Evolutionary conservation across 2,888 invertebrate genomes (phyloP).

Genomic region (Pammene fasciana): DNA sequence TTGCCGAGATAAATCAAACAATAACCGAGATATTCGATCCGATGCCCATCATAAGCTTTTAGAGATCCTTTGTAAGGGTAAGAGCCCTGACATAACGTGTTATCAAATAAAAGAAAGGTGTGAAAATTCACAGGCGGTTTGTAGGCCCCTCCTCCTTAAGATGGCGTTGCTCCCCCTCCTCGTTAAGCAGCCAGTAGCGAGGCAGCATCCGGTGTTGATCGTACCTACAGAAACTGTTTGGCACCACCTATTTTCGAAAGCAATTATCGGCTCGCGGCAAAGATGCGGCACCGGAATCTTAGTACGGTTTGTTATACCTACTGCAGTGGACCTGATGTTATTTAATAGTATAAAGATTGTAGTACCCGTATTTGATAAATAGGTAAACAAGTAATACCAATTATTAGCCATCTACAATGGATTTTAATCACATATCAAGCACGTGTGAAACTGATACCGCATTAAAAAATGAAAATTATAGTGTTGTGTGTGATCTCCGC

Average conservation of each 20-base stretch:
- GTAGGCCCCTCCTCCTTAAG: constrained; percentile 75
- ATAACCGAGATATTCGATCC: constrained; percentile 76
- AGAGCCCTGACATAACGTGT: constrained; percentile 80
- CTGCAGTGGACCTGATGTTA: constrained; percentile 9
- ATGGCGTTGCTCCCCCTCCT: constrained; percentile 78
- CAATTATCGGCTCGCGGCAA: constrained; percentile 72
- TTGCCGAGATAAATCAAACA: constrained; percentile 77
- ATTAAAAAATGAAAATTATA: constrained; percentile 49
- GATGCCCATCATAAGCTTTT: constrained; percentile 80
- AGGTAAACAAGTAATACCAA: background rate
- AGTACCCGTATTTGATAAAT: constrained; percentile 2
- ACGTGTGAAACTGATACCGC: constrained; percentile 70
- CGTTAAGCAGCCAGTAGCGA: constrained; percentile 70
- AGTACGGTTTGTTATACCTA: constrained; percentile 16
- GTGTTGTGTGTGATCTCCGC: constrained; percentile 48
- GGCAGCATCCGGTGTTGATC: constrained; percentile 63
- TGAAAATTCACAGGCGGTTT: constrained; percentile 80
- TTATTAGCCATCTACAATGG: constrained; percentile 54
- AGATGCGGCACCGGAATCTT: constrained; percentile 52
- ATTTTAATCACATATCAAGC: constrained; percentile 72
- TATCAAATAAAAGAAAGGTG: constrained; percentile 84
- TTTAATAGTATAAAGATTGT: background rate
- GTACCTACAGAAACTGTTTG: constrained; percentile 71
- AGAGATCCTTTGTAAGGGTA: constrained; percentile 78
- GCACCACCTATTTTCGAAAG: constrained; percentile 80